Evolutionary conservation across 2,113 vertebrate species (phyloP), one percentile per base, ranked within the genome.

Genomic region (Sterna hirundo): DNA sequence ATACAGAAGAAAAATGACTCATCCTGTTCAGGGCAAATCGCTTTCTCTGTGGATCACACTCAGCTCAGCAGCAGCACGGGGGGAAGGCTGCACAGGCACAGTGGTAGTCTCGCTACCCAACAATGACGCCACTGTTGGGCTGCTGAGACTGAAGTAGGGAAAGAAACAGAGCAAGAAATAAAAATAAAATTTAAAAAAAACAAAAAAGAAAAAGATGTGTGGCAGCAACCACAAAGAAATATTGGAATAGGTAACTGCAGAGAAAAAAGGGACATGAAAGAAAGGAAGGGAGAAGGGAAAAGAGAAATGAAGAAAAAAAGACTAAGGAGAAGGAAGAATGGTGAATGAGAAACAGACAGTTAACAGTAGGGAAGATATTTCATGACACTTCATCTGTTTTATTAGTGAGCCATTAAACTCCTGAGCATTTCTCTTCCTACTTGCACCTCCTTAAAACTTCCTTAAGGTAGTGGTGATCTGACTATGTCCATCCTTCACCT

Each of bases 1-100:
- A 80, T 76, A 89, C 32, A 86, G 47, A 89, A 82, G 88, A 91
- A 75, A 87, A 72, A 54, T 51, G 76, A 94, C n/a, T 84, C 80
- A 86, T 90, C 52, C 62, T 62, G 38, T 55, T 94, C 32, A 82
- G 70, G 69, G 57, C 81, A 84, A 80, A 76, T 77, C 30, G 71
- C 30, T 51, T 92, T 91, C 61, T 42, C 69, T 51, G 77, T 42
- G 6, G 54, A 58, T 84, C 54, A 92, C 49, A 21, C 52, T 92
- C 58, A 57, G 61, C 57, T 86, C 82, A 94, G 64, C 74, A 90
- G 60, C 36, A 88, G 84, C 2, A 7, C 20, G 46, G 18, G 46
- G 18, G 44, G 38, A 88, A 79, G 60, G 61, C 72, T 52, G 76
- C 58, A 60, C 26, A 61, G 42, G 68, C 76, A 92, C 40, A 71